Evolutionary conservation across 2,888 invertebrate species (phyloP), one percentile per base, ranked within the genome.

Genomic region (Eristalis tenax): DNA sequence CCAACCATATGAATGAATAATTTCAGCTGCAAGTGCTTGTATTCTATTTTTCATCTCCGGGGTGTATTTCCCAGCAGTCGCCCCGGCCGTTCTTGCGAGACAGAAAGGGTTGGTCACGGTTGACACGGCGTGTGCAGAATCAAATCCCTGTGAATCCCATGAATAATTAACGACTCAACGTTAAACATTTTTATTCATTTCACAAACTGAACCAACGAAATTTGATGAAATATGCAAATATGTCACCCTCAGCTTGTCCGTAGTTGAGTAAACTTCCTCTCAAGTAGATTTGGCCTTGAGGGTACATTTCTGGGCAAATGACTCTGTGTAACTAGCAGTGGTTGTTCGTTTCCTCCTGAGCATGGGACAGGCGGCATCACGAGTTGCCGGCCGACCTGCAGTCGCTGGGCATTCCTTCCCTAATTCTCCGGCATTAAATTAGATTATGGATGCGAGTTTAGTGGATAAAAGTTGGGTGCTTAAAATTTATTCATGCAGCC

Each of bases 151-250:
- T 18, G 18, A 50, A 50, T 50, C 50, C 18, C 50, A 50, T 50
- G 50, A 50, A 50, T 50, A 50, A 50, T 50, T 50, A 50, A 50
- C 50, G 50, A 50, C 50, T 50, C 50, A 2, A 50, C 50, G 50
- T 50, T 50, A 50, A 50, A 50, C 50, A 50, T 50, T 50, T 50
- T 50, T 50, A 50, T 50, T 50, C 50, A 50, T 50, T 50, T 50
- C 50, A 18, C 50, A 50, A 50, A 50, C 50, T 50, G 50, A 50
- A 50, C 18, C 50, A 18, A 50, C 50, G 50, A 50, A 50, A 50
- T 50, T 50, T 50, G 50, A 50, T 50, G 50, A 18, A 50, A 50
- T 50, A 50, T 50, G 50, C 50, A 50, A 50, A 50, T 50, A 18
- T 18, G 50, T 50, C 50, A 50, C 50, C 50, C 50, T 50, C 18